Conservation (phyloP, 2,113 vertebrate species). For the Tetraodon nigroviridis region DNA sequence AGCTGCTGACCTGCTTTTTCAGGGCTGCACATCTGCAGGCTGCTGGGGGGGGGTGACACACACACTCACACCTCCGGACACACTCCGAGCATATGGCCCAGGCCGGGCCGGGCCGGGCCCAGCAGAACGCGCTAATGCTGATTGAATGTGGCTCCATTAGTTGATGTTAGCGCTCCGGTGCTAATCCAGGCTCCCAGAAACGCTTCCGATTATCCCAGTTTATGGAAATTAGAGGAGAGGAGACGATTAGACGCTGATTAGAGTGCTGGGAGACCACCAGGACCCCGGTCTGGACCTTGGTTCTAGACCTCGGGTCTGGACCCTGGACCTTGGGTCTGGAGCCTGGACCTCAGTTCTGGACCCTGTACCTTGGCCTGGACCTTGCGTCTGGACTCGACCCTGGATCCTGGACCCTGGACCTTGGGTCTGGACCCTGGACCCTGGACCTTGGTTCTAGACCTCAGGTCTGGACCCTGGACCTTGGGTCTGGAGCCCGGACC, state of each 20-base stretch:
- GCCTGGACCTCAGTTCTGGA: no score
- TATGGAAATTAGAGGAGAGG: conserved; percentile 56
- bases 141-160: conserved; percentile 63
- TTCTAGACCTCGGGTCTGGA: no score
- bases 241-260: conserved; percentile 65
- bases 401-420: no score
- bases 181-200: conserved; percentile 58
- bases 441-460: no score
- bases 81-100: conserved; percentile 45
- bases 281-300: no score
- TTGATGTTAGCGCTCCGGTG: conserved; percentile 63
- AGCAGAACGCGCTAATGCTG: conserved; percentile 58
- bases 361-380: no score
- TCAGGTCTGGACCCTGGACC: no score
- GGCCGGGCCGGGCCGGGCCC: conserved; percentile 13
- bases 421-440: no score
- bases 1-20: conserved; percentile 48
- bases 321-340: no score
- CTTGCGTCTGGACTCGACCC: no score
- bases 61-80: no score
- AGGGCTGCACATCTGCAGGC: conserved; percentile 36
- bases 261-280: conserved; percentile 48
- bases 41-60: background rate
- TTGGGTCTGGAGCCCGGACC: no score
- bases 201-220: conserved; percentile 46